Evolutionary conservation across 2,888 invertebrate species (phyloP).

Genomic region (Lasioglossum figueresi): DNA sequence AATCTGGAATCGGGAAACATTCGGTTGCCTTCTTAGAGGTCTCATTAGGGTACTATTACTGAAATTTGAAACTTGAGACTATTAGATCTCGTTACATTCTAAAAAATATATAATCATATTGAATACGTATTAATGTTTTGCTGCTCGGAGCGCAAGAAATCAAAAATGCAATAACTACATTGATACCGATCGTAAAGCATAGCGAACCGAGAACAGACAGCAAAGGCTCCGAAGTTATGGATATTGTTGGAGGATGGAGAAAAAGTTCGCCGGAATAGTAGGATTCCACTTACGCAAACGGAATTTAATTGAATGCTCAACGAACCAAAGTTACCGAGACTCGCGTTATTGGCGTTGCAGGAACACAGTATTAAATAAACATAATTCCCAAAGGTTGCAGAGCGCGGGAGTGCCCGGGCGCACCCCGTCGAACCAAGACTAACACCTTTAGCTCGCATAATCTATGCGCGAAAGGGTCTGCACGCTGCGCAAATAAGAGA

Average conservation of each 20-base stretch:
- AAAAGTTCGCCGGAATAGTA: neutral
- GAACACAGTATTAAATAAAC: neutral
- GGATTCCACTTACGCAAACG: slow-evolving; percentile 1
- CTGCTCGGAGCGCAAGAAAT: no score
- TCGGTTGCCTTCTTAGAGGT: no score
- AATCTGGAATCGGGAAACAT: neutral
- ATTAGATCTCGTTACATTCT: no score
- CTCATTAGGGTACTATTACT: no score
- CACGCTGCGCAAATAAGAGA: slow-evolving; percentile 22
- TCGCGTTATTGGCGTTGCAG: neutral
- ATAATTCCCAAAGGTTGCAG: slow-evolving; percentile 6
- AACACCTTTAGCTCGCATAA: slow-evolving; percentile 20
- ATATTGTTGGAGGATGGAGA: neutral
- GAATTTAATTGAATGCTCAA: neutral
- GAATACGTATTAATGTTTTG: no score
- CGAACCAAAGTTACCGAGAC: neutral
- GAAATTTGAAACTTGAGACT: no score
- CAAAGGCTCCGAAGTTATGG: neutral
- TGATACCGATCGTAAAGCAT: neutral
- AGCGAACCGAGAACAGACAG: neutral
- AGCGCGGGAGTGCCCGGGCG: neutral
- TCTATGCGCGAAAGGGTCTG: slow-evolving; percentile 17
- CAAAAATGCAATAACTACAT: neutral
- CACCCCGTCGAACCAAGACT: slow-evolving; percentile 1
- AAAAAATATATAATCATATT: no score